phyloP scores from a whole-genome alignment of 2,888 invertebrate genomes.

The Oxystoma pomonae region DNA sequence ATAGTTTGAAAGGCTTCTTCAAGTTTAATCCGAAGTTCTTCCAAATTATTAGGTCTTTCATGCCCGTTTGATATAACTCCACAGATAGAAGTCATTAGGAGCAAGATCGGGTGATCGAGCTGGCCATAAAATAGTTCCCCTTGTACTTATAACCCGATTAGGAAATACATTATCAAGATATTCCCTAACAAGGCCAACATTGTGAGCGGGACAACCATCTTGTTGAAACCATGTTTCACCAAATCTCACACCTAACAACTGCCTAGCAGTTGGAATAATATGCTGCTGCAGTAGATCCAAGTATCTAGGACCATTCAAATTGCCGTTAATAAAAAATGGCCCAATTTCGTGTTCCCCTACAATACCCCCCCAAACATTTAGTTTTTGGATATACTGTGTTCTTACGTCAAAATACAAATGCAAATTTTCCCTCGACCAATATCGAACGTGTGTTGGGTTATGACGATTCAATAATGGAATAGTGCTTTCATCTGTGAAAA shows the following conservation, averaged over 20 bases:
- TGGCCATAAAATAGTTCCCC: background rate
- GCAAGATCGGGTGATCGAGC: background rate
- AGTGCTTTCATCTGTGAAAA: background rate
- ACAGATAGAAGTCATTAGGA: background rate
- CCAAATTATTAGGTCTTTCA: background rate
- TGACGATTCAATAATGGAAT: background rate
- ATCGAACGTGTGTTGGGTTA: background rate
- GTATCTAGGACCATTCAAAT: background rate
- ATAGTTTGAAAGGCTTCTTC: background rate
- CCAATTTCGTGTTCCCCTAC: background rate
- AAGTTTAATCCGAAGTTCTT: background rate
- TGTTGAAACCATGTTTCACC: constrained; percentile 3
- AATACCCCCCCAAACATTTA: background rate
- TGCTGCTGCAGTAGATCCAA: background rate
- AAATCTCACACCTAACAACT: background rate
- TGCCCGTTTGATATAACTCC: background rate
- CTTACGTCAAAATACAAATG: background rate
- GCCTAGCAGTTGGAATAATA: background rate
- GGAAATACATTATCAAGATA: constrained; percentile 2
- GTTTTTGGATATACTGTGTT: background rate
- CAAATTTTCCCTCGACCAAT: background rate
- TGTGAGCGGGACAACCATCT: background rate
- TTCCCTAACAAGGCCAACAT: background rate
- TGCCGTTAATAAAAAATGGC: background rate
- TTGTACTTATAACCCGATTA: background rate